Conservation (phyloP, 2,113 vertebrate species). For the Macrotus californicus region DNA sequence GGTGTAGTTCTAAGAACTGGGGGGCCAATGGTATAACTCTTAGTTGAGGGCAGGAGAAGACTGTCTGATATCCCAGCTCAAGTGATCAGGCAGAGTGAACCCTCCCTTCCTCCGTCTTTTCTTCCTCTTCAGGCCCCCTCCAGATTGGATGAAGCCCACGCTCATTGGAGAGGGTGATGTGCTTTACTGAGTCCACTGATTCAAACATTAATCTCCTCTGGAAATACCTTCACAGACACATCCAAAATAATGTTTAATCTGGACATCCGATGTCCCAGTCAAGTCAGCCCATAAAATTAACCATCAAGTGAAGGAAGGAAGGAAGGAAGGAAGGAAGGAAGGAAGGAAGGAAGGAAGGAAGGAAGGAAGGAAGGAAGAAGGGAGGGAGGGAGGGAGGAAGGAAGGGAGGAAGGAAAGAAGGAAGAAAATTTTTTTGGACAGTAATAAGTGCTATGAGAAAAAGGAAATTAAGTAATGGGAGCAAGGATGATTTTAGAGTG, state of each 20-base stretch:
- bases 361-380: neutral
- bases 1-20: neutral
- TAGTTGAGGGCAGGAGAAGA: neutral
- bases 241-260: neutral
- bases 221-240: neutral
- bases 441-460: neutral
- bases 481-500: neutral
- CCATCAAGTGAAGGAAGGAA: neutral
- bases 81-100: no score
- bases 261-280: neutral
- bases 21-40: neutral
- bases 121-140: neutral
- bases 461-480: neutral
- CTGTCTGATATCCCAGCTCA: neutral
- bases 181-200: neutral
- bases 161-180: neutral
- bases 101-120: neutral
- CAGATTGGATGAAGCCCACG: neutral
- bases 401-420: no score
- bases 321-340: neutral
- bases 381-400: rapidly evolving
- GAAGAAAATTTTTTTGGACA: neutral
- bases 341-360: neutral
- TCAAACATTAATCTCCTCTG: neutral
- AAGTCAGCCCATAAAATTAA: neutral